Conservation (phyloP, 2,888 invertebrate genomes). For the Theretra japonica region DNA sequence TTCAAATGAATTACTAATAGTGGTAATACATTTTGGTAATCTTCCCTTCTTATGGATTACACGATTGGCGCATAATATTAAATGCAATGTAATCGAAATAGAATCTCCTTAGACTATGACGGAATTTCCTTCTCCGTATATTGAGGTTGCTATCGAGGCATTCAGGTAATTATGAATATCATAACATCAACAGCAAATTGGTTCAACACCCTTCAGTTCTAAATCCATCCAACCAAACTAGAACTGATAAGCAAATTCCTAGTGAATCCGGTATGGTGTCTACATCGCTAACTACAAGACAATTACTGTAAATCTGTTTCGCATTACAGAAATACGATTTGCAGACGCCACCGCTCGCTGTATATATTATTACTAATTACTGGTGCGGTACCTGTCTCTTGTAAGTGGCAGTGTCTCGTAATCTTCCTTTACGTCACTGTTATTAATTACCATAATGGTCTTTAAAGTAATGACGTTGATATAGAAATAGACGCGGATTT, state of each 20-base stretch:
- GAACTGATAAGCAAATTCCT: background rate
- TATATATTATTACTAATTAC: slow-evolving; percentile 24
- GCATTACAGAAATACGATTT: slow-evolving; percentile 15
- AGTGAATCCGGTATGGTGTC: background rate
- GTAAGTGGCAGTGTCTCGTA: background rate
- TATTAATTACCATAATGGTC: slow-evolving; percentile 19
- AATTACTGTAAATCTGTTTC: slow-evolving; percentile 14
- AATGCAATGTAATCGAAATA: no score
- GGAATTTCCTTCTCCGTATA: no score
- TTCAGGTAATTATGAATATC: no score
- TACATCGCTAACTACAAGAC: background rate
- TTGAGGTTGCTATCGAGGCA: no score
- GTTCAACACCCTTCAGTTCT: no score
- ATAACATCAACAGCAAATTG: no score
- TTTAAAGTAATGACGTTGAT: slow-evolving; percentile 1
- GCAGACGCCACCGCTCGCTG: background rate
- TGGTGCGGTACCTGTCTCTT: slow-evolving; percentile 10
- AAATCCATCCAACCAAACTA: background rate
- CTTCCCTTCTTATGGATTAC: no score
- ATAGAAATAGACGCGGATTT: no score
- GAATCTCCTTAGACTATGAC: no score
- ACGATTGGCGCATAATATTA: no score
- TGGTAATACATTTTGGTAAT: no score
- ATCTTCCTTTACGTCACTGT: slow-evolving; percentile 25
- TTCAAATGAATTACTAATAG: no score